Percentiles rank a stretch among this genome's conserved stretches.
phyloP scores from a whole-genome alignment of 1,140 invertebrate genomes.

The Pseudomyrmex pallidus region DNA sequence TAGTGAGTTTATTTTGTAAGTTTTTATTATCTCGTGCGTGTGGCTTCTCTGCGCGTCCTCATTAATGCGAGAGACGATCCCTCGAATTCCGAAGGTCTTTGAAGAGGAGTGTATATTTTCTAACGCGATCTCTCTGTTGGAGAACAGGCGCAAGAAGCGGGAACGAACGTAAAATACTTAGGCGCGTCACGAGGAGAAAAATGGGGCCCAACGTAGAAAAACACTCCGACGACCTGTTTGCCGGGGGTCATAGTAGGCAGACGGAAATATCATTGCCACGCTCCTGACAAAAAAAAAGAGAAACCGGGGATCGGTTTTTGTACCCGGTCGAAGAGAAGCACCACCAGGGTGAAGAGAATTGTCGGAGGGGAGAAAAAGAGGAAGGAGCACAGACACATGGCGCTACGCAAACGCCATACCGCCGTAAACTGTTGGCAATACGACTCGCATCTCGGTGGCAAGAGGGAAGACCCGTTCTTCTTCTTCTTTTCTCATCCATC shows the following conservation, averaged over 20 bases:
- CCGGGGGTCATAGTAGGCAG: conserved; percentile 44
- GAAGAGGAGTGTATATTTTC: conserved; percentile 52
- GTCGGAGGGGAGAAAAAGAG: conserved; percentile 54
- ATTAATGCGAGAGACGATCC: conserved; percentile 18
- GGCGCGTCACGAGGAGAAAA: conserved; percentile 37
- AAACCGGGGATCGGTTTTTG: conserved; percentile 38
- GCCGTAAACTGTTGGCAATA: conserved; percentile 76
- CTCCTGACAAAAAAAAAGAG: conserved; percentile 61
- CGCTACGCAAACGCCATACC: conserved; percentile 71
- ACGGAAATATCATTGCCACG: conserved; percentile 75
- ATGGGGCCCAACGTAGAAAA: conserved; percentile 60
- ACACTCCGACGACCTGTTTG: conserved; percentile 69
- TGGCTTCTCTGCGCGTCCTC: not conserved
- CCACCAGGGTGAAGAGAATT: conserved; percentile 27
- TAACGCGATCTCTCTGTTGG: conserved; percentile 2
- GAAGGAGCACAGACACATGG: conserved; percentile 79
- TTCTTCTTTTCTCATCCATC: conserved; percentile 1
- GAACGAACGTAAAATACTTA: conserved; percentile 11
- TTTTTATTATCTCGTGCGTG: not conserved
- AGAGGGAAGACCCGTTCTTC: conserved; percentile 35
- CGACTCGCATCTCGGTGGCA: conserved; percentile 60
- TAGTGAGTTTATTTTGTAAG: not conserved
- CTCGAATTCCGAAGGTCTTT: conserved; percentile 22
- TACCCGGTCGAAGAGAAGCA: conserved; percentile 27
- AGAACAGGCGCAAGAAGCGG: not conserved